These are phyloP conservation scores for Zosterops pallidus DNA, from an alignment of 2,113 vertebrate species.

Conservation along the genomic window DNA sequence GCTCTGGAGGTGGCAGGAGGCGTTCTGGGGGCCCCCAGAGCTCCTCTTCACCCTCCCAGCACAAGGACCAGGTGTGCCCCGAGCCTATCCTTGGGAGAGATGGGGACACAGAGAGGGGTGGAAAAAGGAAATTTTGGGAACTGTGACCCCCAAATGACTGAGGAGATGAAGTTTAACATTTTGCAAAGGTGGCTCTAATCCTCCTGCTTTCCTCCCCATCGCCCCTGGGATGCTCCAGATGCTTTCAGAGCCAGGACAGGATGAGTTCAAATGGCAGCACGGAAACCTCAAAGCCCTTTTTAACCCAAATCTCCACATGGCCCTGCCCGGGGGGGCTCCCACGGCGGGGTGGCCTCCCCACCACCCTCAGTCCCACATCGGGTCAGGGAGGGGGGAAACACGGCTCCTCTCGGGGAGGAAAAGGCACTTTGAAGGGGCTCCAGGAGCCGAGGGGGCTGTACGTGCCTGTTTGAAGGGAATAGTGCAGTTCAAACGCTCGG, in stretches of 20 bases:
- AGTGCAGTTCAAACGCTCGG: not conserved
- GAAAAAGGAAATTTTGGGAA: not conserved
- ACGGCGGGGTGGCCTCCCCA: not conserved
- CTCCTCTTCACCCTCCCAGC: not conserved
- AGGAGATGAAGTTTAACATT: not conserved
- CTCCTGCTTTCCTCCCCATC: not conserved
- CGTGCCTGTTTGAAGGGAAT: not conserved
- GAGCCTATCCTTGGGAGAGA: fast-evolving
- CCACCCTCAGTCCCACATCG: not conserved
- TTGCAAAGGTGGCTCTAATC: not conserved
- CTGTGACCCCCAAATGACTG: not conserved
- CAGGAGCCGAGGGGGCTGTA: not conserved
- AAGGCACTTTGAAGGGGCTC: slow-evolving; percentile 43
- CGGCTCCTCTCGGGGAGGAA: not conserved
- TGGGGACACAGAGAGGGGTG: not conserved
- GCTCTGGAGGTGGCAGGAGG: not conserved
- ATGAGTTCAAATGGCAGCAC: fast-evolving
- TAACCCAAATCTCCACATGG: fast-evolving
- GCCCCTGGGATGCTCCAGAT: not conserved
- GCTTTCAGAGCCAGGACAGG: not conserved
- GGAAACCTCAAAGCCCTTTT: not conserved
- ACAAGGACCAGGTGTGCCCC: fast-evolving
- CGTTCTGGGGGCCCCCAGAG: fast-evolving
- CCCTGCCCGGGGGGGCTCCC: not conserved
- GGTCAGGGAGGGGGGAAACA: not conserved